A percentile compares a stretch with the other conserved stretches of the same genome.
phyloP scores from a whole-genome alignment of 1,140 invertebrate species.

The Thaumetopoea pityocampa region DNA sequence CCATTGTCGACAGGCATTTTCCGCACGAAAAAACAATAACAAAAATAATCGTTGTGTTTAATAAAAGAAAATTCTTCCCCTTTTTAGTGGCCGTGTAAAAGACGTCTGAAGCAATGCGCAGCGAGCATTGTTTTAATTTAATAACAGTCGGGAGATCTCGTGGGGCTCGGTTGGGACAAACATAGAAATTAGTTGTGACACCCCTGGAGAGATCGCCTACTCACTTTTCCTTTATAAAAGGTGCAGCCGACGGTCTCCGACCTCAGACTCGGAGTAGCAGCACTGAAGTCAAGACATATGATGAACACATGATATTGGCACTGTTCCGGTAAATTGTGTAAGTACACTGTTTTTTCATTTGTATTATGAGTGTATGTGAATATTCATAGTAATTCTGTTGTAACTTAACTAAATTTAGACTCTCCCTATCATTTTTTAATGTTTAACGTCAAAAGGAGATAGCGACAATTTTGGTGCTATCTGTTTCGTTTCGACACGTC shows the following conservation, averaged over 20 bases:
- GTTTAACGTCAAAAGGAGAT: no score
- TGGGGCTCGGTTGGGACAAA: slow-evolving; percentile 31
- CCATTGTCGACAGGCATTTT: no score
- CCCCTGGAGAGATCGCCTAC: slow-evolving; percentile 42
- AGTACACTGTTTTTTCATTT: slow-evolving; percentile 1
- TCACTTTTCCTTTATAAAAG: slow-evolving; percentile 29
- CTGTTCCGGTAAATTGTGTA: slow-evolving; percentile 11
- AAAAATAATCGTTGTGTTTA: neutral
- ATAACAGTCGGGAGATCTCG: slow-evolving; percentile 54
- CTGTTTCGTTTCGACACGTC: no score
- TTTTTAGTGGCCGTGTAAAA: slow-evolving; percentile 24
- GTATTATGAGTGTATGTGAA: neutral
- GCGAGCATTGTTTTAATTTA: slow-evolving; percentile 64
- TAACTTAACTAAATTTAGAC: no score
- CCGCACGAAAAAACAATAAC: neutral
- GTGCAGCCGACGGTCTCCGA: neutral
- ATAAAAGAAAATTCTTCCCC: slow-evolving; percentile 18
- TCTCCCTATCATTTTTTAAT: no score
- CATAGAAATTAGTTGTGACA: slow-evolving; percentile 43
- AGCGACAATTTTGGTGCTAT: no score
- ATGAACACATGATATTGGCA: slow-evolving; percentile 11
- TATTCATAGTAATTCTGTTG: no score
- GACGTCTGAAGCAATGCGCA: slow-evolving; percentile 48
- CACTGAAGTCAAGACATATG: slow-evolving; percentile 6
- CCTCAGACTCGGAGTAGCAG: slow-evolving; percentile 17